Evolutionary conservation across 2,113 vertebrate species (phyloP).

Genomic region (Zosterops hypoxanthus): DNA sequence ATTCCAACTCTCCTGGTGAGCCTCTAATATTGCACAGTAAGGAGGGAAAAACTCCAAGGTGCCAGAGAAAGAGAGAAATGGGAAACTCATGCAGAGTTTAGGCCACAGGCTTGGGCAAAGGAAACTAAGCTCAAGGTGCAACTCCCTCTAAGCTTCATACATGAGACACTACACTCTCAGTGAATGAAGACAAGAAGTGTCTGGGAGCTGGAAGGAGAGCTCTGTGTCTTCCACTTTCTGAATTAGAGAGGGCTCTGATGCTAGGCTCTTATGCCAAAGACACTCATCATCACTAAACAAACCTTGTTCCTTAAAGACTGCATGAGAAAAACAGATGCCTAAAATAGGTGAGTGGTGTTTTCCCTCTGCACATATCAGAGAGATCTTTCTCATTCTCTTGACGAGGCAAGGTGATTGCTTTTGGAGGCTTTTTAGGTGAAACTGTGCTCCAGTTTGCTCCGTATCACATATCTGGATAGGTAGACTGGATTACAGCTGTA

Average conservation of each 20-base stretch:
- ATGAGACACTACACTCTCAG: neutral
- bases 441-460: neutral
- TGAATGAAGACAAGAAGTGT: neutral
- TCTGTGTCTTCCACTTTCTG: neutral
- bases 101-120: neutral
- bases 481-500: neutral
- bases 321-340: neutral
- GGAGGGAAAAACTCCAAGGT: neutral
- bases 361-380: neutral
- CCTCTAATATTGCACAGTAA: neutral
- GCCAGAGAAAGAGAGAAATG: neutral
- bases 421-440: neutral
- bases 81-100: neutral
- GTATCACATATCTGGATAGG: fast-evolving
- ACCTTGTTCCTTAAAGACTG: neutral
- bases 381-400: neutral
- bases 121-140: neutral
- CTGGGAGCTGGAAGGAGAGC: neutral
- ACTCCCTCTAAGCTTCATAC: neutral
- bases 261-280: neutral
- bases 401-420: neutral
- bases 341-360: neutral
- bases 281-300: neutral
- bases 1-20: neutral
- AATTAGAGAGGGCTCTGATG: neutral